Evolutionary conservation across 1,140 invertebrate species (phyloP), one percentile per base, ranked within the genome.

Genomic region (Globodera ellingtonae): DNA sequence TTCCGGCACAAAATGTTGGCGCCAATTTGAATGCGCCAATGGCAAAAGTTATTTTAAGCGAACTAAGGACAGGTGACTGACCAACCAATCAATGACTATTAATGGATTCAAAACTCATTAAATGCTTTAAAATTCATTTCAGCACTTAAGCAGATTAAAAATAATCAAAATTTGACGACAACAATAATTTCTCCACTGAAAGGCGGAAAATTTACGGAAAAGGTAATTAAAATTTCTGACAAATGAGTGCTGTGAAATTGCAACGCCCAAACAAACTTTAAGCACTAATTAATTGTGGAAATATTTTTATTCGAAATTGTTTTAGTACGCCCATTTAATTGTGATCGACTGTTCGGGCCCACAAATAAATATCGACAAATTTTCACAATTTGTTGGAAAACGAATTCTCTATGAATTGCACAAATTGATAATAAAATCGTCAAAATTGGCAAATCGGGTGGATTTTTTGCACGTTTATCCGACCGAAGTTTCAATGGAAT

Each of bases 1-100:
- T 52, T 52, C 72, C 72, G 4, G 72, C 56, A 74, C 72, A 74
- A 74, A 74, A 74, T 18, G 47, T 44, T 50, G 46, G 52, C 44
- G 24, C 62, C 35, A 74, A 74, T 74, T 59, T 74, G 35, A 74
- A 52, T 46, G 24, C 24, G 13, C 24, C 72, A 6, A 74, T 47
- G 44, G 72, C 72, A 13, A 74, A 56, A 48, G 62, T 74, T 46
- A 74, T 74, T 74, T 35, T 35, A 46, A 13, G 44, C 24, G 72
- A 74, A 74, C 44, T 74, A 52, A 74, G 24, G 35, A 47, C 35
- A 44, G 47, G 72, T 62, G 15, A 62, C 13, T n/a, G 15, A 18
- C 18, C 18, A 18, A 18, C 18, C 18, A 15, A 62, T 18, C 15
- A 6, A 18, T 62, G 15, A 15, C 18, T 62, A 9, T 13, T 9